Conservation (phyloP, 2,888 invertebrate species). For the Corythucha ciliata region DNA sequence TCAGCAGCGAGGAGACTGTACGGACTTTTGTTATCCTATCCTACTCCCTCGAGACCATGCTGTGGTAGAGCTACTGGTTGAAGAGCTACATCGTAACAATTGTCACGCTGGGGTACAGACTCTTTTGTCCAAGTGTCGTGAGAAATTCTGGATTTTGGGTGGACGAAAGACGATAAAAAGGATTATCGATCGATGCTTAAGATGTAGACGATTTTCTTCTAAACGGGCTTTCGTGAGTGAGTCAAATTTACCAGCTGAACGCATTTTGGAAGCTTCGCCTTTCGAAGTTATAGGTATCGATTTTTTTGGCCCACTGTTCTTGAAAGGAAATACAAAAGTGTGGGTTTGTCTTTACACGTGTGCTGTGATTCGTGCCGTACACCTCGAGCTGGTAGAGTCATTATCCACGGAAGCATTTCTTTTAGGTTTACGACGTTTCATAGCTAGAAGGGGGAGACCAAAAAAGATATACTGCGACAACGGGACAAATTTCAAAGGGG, state of each 20-base stretch:
- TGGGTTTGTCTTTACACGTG: slow-evolving; percentile 41
- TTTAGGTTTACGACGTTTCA: slow-evolving; percentile 38
- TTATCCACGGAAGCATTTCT: slow-evolving; percentile 38
- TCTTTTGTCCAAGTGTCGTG: slow-evolving; percentile 16
- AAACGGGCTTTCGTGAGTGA: slow-evolving; percentile 31
- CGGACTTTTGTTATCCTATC: too few species aligned
- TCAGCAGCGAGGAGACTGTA: too few species aligned
- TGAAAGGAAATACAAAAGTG: slow-evolving; percentile 32
- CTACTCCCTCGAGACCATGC: too few species aligned
- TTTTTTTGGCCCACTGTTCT: slow-evolving; percentile 25
- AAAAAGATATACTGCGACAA: too few species aligned
- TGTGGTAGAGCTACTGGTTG: too few species aligned
- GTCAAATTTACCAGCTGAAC: slow-evolving; percentile 25
- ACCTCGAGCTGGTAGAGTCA: slow-evolving; percentile 39
- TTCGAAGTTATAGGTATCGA: slow-evolving; percentile 41
- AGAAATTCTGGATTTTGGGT: slow-evolving; percentile 24
- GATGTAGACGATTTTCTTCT: slow-evolving; percentile 30
- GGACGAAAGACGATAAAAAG: slow-evolving; percentile 19
- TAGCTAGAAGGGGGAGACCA: too few species aligned
- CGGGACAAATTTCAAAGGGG: too few species aligned
- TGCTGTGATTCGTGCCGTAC: slow-evolving; percentile 40
- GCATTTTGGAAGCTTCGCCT: slow-evolving; percentile 11
- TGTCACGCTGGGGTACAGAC: slow-evolving; percentile 19
- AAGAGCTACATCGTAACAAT: slow-evolving; percentile 6
- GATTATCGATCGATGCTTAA: slow-evolving; percentile 17